phyloP scores from a whole-genome alignment of 2,888 invertebrate genomes.

The Eupithecia subfuscata region DNA sequence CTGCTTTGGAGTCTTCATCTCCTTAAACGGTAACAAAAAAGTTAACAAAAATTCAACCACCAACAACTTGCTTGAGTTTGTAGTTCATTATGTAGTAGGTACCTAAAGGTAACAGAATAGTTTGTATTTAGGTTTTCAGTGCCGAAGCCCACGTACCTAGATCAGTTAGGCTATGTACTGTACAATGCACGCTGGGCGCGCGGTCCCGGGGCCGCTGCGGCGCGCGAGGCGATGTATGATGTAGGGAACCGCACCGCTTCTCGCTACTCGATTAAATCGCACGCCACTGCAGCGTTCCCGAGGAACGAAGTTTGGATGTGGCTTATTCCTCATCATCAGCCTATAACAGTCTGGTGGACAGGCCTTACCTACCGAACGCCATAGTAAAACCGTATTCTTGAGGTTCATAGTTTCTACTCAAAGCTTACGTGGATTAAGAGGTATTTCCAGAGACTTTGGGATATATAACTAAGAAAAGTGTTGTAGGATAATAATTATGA shows the following conservation, averaged over 20 bases:
- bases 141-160: neutral
- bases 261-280: conserved; percentile 36
- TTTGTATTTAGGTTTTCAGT: neutral
- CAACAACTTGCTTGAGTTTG: neutral
- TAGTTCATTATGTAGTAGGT: neutral
- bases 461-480: neutral
- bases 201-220: conserved; percentile 10
- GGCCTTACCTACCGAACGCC: neutral
- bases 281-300: conserved; percentile 29
- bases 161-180: neutral
- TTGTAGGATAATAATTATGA: neutral
- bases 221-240: conserved; percentile 31
- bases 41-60: neutral
- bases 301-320: conserved; percentile 16
- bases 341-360: neutral
- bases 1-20: neutral
- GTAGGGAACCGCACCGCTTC: conserved; percentile 34
- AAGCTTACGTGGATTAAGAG: too few species aligned
- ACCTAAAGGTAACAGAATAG: neutral
- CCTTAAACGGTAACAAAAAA: neutral
- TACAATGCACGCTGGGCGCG: neutral
- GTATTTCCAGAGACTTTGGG: neutral
- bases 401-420: too few species aligned
- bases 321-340: neutral
- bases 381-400: too few species aligned